Evolutionary conservation across 2,888 invertebrate genomes (phyloP).

Genomic region (Exocentrus adspersus): DNA sequence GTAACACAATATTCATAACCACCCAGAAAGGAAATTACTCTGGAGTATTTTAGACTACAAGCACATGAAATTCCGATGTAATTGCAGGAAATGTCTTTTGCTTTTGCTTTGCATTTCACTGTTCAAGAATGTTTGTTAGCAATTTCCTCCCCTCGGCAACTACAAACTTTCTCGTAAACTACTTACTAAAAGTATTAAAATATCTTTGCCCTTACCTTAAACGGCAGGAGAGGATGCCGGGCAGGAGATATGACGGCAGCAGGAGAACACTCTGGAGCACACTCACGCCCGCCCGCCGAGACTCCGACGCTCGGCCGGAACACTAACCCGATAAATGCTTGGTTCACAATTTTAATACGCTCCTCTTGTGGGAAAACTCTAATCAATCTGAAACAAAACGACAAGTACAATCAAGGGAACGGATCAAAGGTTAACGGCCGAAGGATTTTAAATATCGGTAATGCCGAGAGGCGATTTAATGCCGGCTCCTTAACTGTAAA

Average conservation of each 20-base stretch:
- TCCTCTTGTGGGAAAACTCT: constrained; percentile 23
- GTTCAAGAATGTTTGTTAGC: too few species aligned
- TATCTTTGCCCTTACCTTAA: constrained; percentile 46
- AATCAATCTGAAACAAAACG: constrained; percentile 21
- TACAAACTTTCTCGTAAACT: too few species aligned
- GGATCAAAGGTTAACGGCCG: constrained; percentile 20
- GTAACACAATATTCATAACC: too few species aligned
- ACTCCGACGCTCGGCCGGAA: constrained; percentile 39
- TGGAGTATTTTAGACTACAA: too few species aligned
- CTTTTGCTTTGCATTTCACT: too few species aligned
- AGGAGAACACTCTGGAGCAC: constrained; percentile 29
- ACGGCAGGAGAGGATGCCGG: constrained; percentile 44
- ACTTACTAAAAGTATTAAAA: too few species aligned
- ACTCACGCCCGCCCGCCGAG: constrained; percentile 33
- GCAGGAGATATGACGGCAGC: constrained; percentile 39
- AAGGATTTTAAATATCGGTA: constrained; percentile 10
- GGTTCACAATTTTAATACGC: constrained; percentile 24
- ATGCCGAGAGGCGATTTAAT: neutral
- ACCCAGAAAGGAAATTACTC: too few species aligned
- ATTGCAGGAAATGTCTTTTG: too few species aligned
- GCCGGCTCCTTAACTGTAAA: constrained; percentile 18
- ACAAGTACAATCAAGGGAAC: constrained; percentile 4
- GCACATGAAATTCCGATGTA: too few species aligned
- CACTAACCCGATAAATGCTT: constrained; percentile 33
- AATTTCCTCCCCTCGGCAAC: too few species aligned